phyloP scores from a whole-genome alignment of 2,797 vertebrate genomes.

The Argya squamiceps region DNA sequence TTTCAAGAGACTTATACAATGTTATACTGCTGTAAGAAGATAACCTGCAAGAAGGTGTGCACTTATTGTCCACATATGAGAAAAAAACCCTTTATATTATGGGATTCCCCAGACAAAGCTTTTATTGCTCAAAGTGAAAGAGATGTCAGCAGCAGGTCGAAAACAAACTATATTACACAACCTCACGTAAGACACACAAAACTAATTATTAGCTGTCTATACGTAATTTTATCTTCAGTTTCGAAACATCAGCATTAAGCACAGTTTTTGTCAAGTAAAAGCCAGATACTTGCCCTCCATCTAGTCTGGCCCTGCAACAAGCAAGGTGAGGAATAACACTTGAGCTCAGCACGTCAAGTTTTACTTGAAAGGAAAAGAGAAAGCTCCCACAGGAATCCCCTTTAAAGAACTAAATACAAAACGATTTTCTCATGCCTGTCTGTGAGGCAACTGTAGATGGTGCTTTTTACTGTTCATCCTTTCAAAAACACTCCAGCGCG shows the following conservation, averaged over 20 bases:
- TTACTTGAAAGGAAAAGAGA: not conserved
- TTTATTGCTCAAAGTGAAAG: not conserved
- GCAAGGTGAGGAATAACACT: not conserved
- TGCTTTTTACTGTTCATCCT: not conserved
- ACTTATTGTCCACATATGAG: fast-evolving
- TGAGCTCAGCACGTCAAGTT: not conserved
- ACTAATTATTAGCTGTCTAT: not conserved
- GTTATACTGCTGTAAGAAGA: not conserved
- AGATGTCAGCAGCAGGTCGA: not conserved
- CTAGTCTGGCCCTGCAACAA: not conserved
- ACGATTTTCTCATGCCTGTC: not conserved
- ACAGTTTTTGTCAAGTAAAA: not conserved
- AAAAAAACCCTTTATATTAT: not conserved
- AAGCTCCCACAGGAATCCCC: not conserved
- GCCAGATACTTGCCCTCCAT: not conserved
- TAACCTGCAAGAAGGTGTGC: fast-evolving
- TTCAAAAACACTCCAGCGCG: not conserved
- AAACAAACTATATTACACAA: not conserved
- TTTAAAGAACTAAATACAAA: not conserved
- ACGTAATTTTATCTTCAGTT: not conserved
- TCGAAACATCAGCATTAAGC: not conserved
- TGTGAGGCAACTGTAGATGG: not conserved
- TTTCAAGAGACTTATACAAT: not conserved
- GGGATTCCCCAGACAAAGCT: not conserved
- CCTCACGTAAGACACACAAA: not conserved